These are phyloP conservation scores for Hiodon tergisus DNA, from an alignment of 2,113 vertebrate genomes.

Conservation along the genomic window DNA sequence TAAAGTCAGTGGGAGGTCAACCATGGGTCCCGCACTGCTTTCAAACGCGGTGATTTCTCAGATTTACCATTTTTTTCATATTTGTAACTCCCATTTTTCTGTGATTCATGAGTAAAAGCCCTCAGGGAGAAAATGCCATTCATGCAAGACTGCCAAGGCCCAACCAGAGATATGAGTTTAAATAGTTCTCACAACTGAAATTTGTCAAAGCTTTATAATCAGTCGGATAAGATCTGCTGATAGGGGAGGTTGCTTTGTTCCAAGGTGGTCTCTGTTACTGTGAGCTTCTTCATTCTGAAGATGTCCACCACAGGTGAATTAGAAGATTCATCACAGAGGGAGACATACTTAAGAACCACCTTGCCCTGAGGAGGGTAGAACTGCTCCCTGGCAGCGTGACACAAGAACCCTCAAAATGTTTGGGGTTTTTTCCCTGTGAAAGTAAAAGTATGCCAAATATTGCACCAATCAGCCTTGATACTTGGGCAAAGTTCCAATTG, in stretches of 20 bases:
- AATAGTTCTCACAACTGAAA: slow-evolving; percentile 48
- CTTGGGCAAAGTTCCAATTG: too few species aligned
- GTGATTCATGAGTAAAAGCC: slow-evolving; percentile 66
- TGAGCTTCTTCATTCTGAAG: background rate
- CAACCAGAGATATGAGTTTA: slow-evolving; percentile 47
- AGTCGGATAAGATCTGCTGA: slow-evolving; percentile 41
- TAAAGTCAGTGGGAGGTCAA: slow-evolving; percentile 41
- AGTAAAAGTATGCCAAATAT: background rate
- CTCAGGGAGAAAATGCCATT: slow-evolving; percentile 50
- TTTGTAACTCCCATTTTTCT: slow-evolving; percentile 72
- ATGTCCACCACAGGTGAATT: background rate
- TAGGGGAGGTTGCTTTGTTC: background rate
- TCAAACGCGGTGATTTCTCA: slow-evolving; percentile 64
- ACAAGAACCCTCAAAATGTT: too few species aligned
- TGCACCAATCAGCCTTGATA: background rate
- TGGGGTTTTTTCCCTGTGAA: too few species aligned
- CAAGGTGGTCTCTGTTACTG: slow-evolving; percentile 19
- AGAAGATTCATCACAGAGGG: background rate
- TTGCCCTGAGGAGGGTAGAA: too few species aligned
- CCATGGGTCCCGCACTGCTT: slow-evolving; percentile 60
- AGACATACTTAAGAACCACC: background rate
- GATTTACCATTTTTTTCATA: slow-evolving; percentile 71
- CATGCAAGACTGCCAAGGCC: slow-evolving; percentile 57
- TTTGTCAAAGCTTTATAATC: slow-evolving; percentile 43
- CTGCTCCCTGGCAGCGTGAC: too few species aligned